Base-by-base conservation (phyloP, 2,888 invertebrate species). In the Craniophora ligustri region DNA sequence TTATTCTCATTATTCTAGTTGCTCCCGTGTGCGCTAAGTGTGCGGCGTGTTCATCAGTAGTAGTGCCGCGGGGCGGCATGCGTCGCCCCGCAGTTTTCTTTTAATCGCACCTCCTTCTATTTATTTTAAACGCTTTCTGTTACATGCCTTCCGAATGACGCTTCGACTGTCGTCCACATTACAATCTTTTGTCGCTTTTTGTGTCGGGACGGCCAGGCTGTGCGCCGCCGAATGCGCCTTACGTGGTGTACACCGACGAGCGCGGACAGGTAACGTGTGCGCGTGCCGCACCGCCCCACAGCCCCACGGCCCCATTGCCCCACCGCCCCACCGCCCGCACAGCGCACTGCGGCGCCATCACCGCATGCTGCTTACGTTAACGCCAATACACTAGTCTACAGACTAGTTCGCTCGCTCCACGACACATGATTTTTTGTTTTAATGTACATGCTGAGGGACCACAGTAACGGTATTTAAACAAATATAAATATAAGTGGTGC, bases 171-270 rank as follows among this genome's bases (percentile, higher is more conserved):
- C 90, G 89, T 87, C 87, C 84, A 85, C 88, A 87, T 88, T 89
- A 81, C 90, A 87, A 89, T 89, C 81, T 90, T 91, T 89, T 91
- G 87, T 91, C 88, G 91, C 91, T 92, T 91, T 91, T 88, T 91
- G 87, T 92, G 87, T 89, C 84, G 88, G 86, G 83, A 77, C 84
- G 89, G 82, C 77, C 85, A 89, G 92, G 92, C 92, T 94, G 96
- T 95, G 95, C 96, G 95, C 96, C 97, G 91, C 95, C 96, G 94
- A 98, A 98, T 95, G 97, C 97, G 95, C 97, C 97, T 93, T 97
- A 96, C 95, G 97, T 98, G 95, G 96, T 97, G 95, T 98, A 98
- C 96, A 98, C 98, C 95, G 98, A 98, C 95, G 97, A 97, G 94
- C 97, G 97, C 95, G 98, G 97, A 96, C 98, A 98, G 98, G 98